Conservation (phyloP, 2,888 invertebrate species). For the Periphyllus acericola region DNA sequence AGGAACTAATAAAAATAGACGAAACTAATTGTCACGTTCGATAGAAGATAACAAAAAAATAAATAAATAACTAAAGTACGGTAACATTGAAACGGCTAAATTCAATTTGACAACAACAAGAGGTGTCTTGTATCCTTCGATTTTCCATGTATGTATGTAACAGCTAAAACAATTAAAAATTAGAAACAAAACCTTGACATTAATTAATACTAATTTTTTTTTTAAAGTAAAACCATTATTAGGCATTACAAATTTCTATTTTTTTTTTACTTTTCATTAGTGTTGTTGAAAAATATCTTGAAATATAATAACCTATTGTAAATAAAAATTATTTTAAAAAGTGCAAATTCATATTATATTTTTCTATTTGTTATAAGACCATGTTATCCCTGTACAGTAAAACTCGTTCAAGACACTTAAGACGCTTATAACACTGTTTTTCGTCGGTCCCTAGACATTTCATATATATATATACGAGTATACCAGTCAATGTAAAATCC, state of each 20-base stretch:
- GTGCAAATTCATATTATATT: too few relatives aligned
- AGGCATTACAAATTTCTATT: neutral
- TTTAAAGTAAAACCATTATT: neutral
- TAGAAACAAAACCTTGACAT: constrained; percentile 37
- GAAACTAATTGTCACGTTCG: neutral
- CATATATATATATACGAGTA: too few relatives aligned
- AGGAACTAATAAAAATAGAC: constrained; percentile 29
- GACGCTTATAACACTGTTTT: too few relatives aligned
- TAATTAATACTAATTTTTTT: constrained; percentile 12
- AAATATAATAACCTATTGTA: too few relatives aligned
- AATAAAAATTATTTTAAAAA: too few relatives aligned
- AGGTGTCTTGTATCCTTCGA: neutral
- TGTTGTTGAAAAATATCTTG: too few relatives aligned
- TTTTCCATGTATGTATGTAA: neutral
- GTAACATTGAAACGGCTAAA: constrained; percentile 17
- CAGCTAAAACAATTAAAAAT: neutral
- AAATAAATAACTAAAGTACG: neutral
- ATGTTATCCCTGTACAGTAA: too few relatives aligned
- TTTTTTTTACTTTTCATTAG: too few relatives aligned
- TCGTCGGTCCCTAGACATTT: too few relatives aligned
- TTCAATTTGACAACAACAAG: neutral
- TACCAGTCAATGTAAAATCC: too few relatives aligned
- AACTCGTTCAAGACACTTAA: too few relatives aligned
- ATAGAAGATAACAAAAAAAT: constrained; percentile 12
- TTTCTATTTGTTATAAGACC: too few relatives aligned